Evolutionary conservation across 2,888 invertebrate genomes (phyloP), one percentile per base, ranked within the genome.

Genomic region (Erebia ligea): DNA sequence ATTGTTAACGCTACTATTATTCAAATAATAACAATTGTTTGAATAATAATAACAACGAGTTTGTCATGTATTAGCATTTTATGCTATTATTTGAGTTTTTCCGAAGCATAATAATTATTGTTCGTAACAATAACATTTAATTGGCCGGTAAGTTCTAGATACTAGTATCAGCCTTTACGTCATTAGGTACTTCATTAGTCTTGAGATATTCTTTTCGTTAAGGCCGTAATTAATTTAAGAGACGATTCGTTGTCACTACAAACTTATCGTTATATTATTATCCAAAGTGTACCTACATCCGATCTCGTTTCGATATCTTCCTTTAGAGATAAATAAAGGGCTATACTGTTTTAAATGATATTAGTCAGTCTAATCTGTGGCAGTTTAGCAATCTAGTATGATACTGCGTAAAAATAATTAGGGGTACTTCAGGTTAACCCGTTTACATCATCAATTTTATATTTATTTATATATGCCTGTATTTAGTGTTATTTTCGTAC

Each of bases 111-210:
- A n/a, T n/a, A n/a, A n/a, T 25, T 3, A 61, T 61, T 42, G 61
- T 45, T 59, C 5, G 17, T 73, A 50, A 64, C 11, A 63, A 48
- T 50, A 63, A 63, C 4, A 15, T 59, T 59, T 61, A 61, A 61
- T 61, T 17, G 5, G 19, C 57, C 15, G 34, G 57, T 58, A 54
- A 17, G 34, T 57, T 34, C 42, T 45, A 61, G 42, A 19, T 42
- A 40, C 15, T 10, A 10, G 52, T 52, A 67, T n/a, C 21, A 54
- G 54, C 19, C 0, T 34, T 34, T 34, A 34, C 34, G 34, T 34
- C 34, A 34, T 34, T 34, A 34, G 34, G 34, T 6, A n/a, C 34
- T 15, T 54, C 52, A 50, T 11, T 61, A 45, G 42, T n/a, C 11
- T 34, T 57, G 52, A 52, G 17, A 52, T 52, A 15, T 52, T 52